Percentiles rank a stretch among this genome's conserved stretches.
phyloP scores from a whole-genome alignment of 1,140 invertebrate species.

The Holcopasites calliopsidis region DNA sequence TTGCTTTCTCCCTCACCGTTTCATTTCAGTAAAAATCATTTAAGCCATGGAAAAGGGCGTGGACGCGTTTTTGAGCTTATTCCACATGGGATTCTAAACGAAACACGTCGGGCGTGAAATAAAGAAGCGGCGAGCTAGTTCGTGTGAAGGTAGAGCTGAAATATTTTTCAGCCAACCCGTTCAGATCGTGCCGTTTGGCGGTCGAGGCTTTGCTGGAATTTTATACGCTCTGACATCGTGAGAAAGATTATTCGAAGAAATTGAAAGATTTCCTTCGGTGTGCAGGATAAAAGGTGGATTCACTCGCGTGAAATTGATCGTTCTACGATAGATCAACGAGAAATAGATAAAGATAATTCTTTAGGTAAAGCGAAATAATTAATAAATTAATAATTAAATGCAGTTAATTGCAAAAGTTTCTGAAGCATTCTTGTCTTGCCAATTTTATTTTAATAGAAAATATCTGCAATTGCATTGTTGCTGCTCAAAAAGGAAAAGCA shows the following conservation, averaged over 20 bases:
- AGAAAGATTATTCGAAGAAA: neutral
- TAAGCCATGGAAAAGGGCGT: neutral
- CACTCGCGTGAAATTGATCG: neutral
- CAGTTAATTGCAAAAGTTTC: too few relatives aligned
- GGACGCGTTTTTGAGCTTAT: constrained; percentile 6
- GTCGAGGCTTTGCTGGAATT: neutral
- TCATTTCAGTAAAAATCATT: neutral
- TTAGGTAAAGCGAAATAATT: too few relatives aligned
- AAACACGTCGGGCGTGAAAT: constrained; percentile 11
- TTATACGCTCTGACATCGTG: neutral
- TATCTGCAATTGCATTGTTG: too few relatives aligned
- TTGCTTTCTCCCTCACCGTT: neutral
- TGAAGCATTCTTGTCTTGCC: too few relatives aligned
- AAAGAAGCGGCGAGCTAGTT: neutral
- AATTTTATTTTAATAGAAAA: too few relatives aligned
- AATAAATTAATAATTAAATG: too few relatives aligned
- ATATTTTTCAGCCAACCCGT: neutral
- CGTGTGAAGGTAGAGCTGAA: neutral
- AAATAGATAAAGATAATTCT: neutral
- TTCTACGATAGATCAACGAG: too few relatives aligned
- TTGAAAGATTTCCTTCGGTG: neutral
- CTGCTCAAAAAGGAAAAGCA: too few relatives aligned
- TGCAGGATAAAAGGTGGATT: too few relatives aligned
- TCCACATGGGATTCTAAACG: neutral
- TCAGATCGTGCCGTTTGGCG: neutral